Conservation (phyloP, 2,888 invertebrate genomes). For the Cheiracanthium punctorium region DNA sequence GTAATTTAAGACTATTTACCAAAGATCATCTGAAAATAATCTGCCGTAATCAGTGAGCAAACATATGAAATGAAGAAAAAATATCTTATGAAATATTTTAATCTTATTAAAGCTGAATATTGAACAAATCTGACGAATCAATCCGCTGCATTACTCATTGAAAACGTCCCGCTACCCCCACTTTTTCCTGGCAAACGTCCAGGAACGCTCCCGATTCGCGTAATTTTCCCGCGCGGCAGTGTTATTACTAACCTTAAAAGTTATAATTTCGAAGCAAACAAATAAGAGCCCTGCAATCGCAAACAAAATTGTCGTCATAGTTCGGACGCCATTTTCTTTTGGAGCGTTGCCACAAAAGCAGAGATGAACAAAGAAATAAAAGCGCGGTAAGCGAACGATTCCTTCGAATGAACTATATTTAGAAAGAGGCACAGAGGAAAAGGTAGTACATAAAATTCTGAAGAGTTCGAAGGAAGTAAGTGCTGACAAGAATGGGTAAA, state of each 20-base stretch:
- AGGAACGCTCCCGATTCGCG: neutral
- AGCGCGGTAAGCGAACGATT: neutral
- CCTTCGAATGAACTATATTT: conserved; percentile 8
- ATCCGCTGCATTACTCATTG: conserved; percentile 10
- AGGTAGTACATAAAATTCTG: neutral
- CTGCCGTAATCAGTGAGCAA: neutral
- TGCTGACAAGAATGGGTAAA: neutral
- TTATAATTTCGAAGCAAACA: conserved; percentile 13
- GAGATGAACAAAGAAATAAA: neutral
- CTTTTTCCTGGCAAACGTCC: neutral
- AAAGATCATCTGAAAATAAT: neutral
- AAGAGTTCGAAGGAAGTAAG: neutral
- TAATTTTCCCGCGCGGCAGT: conserved; percentile 12
- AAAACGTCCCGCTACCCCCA: neutral
- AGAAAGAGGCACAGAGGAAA: neutral
- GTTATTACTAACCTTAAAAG: conserved; percentile 1
- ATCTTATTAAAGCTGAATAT: neutral
- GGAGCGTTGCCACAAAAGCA: conserved; percentile 1
- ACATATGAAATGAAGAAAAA: neutral
- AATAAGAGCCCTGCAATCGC: neutral
- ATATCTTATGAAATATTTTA: neutral
- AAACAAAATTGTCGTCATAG: neutral
- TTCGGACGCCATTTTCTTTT: conserved; percentile 15
- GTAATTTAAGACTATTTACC: neutral
- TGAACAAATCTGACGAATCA: conserved; percentile 13